Evolutionary conservation across 2,888 invertebrate species (phyloP).

Genomic region (Drosophila limbata): DNA sequence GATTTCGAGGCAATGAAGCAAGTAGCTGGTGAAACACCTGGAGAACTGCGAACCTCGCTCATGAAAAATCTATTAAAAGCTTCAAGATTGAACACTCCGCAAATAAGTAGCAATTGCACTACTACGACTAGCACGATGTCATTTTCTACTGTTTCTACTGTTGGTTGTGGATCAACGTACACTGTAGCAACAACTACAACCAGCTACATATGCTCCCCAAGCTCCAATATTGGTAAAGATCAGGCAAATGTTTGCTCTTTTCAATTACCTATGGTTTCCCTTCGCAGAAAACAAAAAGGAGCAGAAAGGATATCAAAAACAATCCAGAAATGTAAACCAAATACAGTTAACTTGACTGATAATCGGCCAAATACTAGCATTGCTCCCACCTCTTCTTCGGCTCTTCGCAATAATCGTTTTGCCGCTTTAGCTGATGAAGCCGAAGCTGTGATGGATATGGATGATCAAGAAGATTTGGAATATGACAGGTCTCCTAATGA

Average conservation of each 20-base stretch:
- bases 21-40: neutral
- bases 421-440: constrained; percentile 8
- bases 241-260: constrained; percentile 3
- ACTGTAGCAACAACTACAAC: neutral
- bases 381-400: neutral
- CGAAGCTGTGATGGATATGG: constrained; percentile 19
- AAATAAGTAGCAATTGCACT: neutral
- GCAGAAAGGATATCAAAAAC: no score
- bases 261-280: constrained; percentile 3
- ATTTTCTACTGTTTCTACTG: neutral
- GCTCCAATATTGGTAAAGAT: neutral
- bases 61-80: neutral
- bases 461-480: constrained; percentile 2
- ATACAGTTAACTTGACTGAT: no score
- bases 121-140: neutral
- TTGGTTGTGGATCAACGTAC: constrained; percentile 1
- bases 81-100: neutral
- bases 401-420: constrained; percentile 9
- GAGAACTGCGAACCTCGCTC: neutral
- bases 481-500: neutral
- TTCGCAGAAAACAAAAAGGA: constrained; percentile 1
- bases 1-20: neutral
- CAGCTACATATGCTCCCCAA: neutral
- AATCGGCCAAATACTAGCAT: neutral
- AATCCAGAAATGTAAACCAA: no score